Evolutionary conservation across 2,888 invertebrate species (phyloP).

Genomic region (Leptura quadrifasciata): DNA sequence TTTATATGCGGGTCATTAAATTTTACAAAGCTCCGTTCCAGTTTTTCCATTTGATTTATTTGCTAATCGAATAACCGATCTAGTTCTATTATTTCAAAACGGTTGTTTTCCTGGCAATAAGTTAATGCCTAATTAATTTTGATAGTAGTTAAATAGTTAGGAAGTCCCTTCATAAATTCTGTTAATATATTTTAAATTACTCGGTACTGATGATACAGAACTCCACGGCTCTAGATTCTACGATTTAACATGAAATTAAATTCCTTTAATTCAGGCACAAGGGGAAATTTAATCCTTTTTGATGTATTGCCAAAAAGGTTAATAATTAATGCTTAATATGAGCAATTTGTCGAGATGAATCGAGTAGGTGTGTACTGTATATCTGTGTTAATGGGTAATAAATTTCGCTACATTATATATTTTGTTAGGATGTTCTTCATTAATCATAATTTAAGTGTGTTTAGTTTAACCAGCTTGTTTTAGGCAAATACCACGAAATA

Average conservation of each 20-base stretch:
- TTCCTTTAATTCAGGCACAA: background rate
- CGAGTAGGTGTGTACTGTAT: background rate
- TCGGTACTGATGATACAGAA: background rate
- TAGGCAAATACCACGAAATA: too few relatives aligned
- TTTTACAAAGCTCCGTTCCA: too few relatives aligned
- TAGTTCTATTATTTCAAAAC: too few relatives aligned
- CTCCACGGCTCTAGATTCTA: background rate
- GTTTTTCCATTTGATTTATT: too few relatives aligned
- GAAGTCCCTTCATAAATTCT: background rate
- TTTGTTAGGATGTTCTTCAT: too few relatives aligned
- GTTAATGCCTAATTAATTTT: background rate
- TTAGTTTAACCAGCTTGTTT: too few relatives aligned
- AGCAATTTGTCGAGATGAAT: background rate
- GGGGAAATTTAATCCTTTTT: background rate
- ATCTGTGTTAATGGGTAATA: too few relatives aligned
- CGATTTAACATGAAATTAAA: background rate
- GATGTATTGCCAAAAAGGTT: background rate
- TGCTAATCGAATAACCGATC: too few relatives aligned
- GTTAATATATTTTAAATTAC: background rate
- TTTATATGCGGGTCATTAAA: too few relatives aligned
- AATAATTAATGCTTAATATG: background rate
- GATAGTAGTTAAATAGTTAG: background rate
- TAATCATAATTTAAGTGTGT: too few relatives aligned
- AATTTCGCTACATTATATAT: too few relatives aligned
- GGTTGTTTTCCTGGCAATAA: background rate